These are phyloP conservation scores for Syrista parreyssii DNA, from an alignment of 2,888 invertebrate species.

Conservation along the genomic window DNA sequence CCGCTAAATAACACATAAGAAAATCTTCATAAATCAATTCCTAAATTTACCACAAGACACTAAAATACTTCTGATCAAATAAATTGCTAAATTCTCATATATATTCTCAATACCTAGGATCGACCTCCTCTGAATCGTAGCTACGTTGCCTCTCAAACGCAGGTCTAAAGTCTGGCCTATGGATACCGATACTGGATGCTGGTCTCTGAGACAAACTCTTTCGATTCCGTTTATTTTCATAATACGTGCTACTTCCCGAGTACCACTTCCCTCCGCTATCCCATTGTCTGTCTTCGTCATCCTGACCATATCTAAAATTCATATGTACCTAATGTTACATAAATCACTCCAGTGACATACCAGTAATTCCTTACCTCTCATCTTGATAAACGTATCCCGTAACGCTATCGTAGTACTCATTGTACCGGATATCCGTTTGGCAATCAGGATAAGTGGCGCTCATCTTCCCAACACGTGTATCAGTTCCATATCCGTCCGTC, in stretches of 20 bases:
- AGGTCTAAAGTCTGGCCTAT: slow-evolving; percentile 56
- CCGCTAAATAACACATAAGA: slow-evolving; percentile 8
- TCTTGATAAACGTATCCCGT: slow-evolving; percentile 74
- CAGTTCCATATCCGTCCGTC: slow-evolving; percentile 61
- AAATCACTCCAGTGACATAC: background rate
- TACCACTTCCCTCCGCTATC: slow-evolving; percentile 75
- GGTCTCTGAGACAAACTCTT: slow-evolving; percentile 62
- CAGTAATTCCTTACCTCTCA: slow-evolving; percentile 53
- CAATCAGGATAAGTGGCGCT: slow-evolving; percentile 60
- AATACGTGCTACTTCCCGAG: slow-evolving; percentile 49
- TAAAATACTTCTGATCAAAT: background rate
- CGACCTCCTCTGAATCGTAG: slow-evolving; percentile 60
- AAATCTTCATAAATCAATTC: background rate
- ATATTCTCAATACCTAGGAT: slow-evolving; percentile 54
- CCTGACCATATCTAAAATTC: slow-evolving; percentile 68
- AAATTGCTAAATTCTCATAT: background rate
- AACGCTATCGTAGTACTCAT: slow-evolving; percentile 75
- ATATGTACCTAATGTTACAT: background rate
- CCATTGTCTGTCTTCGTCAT: slow-evolving; percentile 80
- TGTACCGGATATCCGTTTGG: slow-evolving; percentile 69
- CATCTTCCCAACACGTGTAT: slow-evolving; percentile 54
- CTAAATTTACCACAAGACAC: background rate
- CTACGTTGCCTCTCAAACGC: slow-evolving; percentile 58
- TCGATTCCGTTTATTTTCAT: slow-evolving; percentile 60
- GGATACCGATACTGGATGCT: slow-evolving; percentile 59